Evolutionary conservation across 1,140 invertebrate species (phyloP), one percentile per base, ranked within the genome.

Genomic region (Helicoverpa armigera): DNA sequence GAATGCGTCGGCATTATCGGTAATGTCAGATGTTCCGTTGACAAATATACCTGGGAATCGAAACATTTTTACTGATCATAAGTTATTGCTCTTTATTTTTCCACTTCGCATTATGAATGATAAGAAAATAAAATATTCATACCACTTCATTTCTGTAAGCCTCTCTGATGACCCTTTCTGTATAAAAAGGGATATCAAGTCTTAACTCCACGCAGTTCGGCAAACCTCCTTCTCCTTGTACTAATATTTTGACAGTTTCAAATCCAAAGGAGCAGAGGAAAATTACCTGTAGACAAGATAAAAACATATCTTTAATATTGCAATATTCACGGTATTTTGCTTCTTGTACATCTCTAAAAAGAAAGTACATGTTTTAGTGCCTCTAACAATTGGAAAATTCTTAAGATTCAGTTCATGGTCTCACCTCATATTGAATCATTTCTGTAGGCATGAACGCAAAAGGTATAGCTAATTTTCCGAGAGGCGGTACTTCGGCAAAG

Each of bases 351-450:
- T 73, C 31, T 35, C 35, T 3, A 35, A 35, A 35, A 35, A 43
- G 35, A 9, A 43, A 35, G 9, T 43, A 43, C 35, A 7, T 9
- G 9, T 43, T 43, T 43, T 43, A 43, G 5, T 43, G 5, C 5
- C 35, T 35, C 31, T 35, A 35, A 1, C 5, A 5, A 1, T 5
- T 43, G 35, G 5, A 5, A 9, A 43, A 43, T 43, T 43, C 35
- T 43, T 7, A 5, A 43, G 35, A 43, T 43, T 43, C 5, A 43
- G 35, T 43, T 43, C 35, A 13, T 63, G 0, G 3, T 56, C 18
- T 85, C 83, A 94, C 94, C 89, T 95, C 91, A 63, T 95, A 95
- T 85, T 93, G 88, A 43, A 95, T 88, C 91, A 94, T 94, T 84
- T 95, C 93, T 23, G 89, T 93, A 0, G 94, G 94, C 88, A 94